phyloP scores from a whole-genome alignment of 2,113 vertebrate species.

The Myanophis thanlyinensis region DNA sequence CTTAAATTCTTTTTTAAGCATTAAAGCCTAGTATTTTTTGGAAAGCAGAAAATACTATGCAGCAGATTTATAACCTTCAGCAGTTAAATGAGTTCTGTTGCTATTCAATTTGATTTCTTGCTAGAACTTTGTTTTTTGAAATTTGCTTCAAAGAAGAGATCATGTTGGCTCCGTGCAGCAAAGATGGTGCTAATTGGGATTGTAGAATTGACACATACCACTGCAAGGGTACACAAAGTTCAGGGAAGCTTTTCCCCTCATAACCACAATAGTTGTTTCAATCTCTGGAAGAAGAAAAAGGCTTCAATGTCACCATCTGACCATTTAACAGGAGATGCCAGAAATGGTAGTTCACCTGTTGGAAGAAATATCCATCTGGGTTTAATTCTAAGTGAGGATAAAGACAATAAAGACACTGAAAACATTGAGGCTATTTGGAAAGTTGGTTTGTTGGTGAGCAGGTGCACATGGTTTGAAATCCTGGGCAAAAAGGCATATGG shows the following conservation, averaged over 20 bases:
- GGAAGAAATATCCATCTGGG: no score
- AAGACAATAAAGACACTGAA: no score
- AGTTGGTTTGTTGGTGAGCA: no score
- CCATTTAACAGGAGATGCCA: background rate
- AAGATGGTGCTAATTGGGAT: background rate
- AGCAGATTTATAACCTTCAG: background rate
- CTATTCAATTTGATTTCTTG: background rate
- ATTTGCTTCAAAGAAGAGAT: background rate
- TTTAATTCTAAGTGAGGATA: no score
- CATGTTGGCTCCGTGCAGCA: background rate
- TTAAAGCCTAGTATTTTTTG: background rate
- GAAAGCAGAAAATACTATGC: background rate
- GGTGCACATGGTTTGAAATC: no score
- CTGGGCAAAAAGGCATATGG: no score
- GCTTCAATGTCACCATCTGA: no score
- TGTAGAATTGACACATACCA: background rate
- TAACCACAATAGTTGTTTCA: background rate
- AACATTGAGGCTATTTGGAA: no score
- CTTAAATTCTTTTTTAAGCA: background rate
- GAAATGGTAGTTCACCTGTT: background rate
- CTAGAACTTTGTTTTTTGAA: background rate
- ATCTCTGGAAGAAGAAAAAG: background rate
- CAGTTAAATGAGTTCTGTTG: background rate
- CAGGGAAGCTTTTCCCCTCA: background rate
- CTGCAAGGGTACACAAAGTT: background rate